Base-by-base conservation (phyloP, 1,140 invertebrate genomes). In the Drosophila kepulauana region DNA sequence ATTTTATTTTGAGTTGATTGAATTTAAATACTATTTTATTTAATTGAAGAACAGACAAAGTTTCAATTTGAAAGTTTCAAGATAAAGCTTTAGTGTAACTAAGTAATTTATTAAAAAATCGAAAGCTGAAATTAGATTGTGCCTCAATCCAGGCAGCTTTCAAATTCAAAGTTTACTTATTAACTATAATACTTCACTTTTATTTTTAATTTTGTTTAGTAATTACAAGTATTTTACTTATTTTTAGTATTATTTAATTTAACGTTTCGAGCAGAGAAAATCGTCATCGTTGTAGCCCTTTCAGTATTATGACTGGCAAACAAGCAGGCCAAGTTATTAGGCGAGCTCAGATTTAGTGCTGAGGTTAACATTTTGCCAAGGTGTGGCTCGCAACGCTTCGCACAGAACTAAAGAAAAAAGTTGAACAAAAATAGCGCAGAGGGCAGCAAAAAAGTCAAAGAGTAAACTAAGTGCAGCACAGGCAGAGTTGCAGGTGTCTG, bases 341-440 rank as follows among this genome's bases (percentile, higher is more conserved):
- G 49, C 35, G 41, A 67, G 66, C 56, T 84, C 66, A 69, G 49
- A 70, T 70, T 89, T 89, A 79, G 46, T 76, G 84, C 75, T 74
- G 78, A 87, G 57, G 51, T 69, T 67, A 75, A 71, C 74, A 72
- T 63, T 79, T 77, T 77, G 58, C 41, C 33, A 63, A 72, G 73
- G 75, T 74, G 71, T 74, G 56, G 64, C 20, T 57, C 30, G 16
- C 13, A 54, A 46, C 35, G 28, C 48, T 51, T 6, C 25, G 16
- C 10, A 7, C 2, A 5, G n/a, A 54, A 66, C 33, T 41, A 49
- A 25, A 30, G 28, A 35, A 38, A 38, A 4, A 68, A 57, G 25
- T 49, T 49, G 10, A 8, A 43, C 15, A 45, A 38, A 57, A 76
- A 61, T 57, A 67, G 43, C 51, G 62, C 58, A 79, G n/a, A 48